phyloP scores from a whole-genome alignment of 1,140 invertebrate species.

The Globodera rostochiensis region DNA sequence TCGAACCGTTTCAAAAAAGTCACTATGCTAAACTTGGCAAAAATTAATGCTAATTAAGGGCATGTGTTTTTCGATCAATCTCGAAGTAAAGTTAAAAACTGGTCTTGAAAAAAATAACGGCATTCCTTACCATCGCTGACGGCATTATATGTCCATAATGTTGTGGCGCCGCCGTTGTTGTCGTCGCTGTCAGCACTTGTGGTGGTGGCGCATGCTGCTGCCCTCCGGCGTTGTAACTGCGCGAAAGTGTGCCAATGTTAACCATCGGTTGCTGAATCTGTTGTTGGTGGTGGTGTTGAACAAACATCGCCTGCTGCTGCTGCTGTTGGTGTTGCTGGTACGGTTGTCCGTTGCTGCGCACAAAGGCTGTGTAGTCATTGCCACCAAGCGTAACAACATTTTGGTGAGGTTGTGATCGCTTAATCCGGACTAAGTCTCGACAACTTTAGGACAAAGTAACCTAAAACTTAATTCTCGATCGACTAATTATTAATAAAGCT shows the following conservation, averaged over 20 bases:
- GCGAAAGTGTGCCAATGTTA: neutral
- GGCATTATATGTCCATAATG: neutral
- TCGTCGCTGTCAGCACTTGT: neutral
- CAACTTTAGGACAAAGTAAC: too few relatives aligned
- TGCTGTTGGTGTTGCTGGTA: neutral
- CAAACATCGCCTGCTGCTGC: neutral
- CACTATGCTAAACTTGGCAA: too few relatives aligned
- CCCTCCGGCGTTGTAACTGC: neutral
- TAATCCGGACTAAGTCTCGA: too few relatives aligned
- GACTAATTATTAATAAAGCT: neutral
- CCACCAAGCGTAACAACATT: neutral
- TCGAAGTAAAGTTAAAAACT: too few relatives aligned
- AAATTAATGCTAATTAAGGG: too few relatives aligned
- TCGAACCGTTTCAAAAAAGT: neutral
- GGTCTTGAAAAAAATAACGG: neutral
- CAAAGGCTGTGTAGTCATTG: constrained; percentile 11
- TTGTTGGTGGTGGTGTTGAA: neutral
- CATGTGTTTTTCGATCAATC: too few relatives aligned
- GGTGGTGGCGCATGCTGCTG: neutral
- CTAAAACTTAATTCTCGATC: neutral
- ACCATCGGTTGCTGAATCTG: neutral
- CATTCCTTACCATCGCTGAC: neutral
- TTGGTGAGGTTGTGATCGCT: neutral
- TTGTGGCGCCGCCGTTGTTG: neutral
- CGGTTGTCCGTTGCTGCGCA: neutral